Evolutionary conservation across 2,888 invertebrate species (phyloP).

Genomic region (Trachelus stipa): DNA sequence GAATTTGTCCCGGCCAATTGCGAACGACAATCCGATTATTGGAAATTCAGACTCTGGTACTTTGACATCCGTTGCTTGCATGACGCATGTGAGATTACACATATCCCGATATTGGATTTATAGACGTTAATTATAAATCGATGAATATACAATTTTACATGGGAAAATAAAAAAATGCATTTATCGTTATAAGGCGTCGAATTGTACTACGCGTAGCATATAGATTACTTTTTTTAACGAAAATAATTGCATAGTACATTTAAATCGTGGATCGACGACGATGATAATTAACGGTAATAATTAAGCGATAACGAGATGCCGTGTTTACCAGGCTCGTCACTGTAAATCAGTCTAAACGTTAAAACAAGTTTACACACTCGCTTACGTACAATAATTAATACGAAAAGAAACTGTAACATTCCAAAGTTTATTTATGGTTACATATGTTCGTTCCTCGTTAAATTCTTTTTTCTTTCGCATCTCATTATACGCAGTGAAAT

Average conservation of each 20-base stretch:
- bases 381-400: neutral
- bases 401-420: neutral
- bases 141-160: neutral
- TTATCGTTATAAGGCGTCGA: neutral
- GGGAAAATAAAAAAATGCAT: neutral
- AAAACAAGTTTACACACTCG: neutral
- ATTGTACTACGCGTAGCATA: neutral
- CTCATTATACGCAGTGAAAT: too few species aligned
- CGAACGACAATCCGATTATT: neutral
- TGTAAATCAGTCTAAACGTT: neutral
- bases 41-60: neutral
- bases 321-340: neutral
- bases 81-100: neutral
- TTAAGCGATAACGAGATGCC: neutral
- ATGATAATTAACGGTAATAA: neutral
- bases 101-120: neutral
- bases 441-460: neutral
- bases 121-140: neutral
- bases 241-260: neutral
- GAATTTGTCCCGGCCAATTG: neutral
- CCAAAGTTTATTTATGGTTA: neutral
- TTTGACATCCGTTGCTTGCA: neutral
- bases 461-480: too few species aligned
- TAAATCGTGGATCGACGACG: neutral
- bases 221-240: neutral